Evolutionary conservation across 2,113 vertebrate species (phyloP), one percentile per base, ranked within the genome.

Genomic region (Xerus inauris): DNA sequence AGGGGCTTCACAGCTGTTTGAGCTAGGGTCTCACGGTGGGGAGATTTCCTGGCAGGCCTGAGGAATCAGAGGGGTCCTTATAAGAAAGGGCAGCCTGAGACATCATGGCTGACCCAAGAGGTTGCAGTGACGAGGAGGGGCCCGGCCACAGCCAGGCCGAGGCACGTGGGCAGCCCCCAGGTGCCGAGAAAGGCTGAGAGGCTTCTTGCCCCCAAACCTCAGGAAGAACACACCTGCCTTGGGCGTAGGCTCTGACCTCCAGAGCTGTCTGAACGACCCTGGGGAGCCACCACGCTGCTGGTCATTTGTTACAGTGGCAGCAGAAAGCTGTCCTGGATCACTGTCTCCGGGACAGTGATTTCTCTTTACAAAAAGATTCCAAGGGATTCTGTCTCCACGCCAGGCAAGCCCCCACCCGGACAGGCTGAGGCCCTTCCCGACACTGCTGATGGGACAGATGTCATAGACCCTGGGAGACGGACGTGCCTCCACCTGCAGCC

Each of bases 221-320:
- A 20, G 32, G 38, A 22, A 20, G n/a, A 22, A 6, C 3, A 0
- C 69, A 11, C n/a, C 35, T 40, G 69, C 71, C 71, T 0, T 2
- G 64, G 30, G 30, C 1, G 24, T 11, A 32, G 28, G 28, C 64
- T 32, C 12, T 1, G 0, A 2, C 38, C 80, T 80, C 80, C 54
- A 30, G n/a, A 26, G 38, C 57, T 80, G 47, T 28, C n/a, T 16
- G 54, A 20, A 24, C 8, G 8, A 22, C 20, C 19, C 20, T 1
- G 54, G 8, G 3, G 19, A 24, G 49, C 49, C 35, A 38, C 77
- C 20, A 4, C 1, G 12, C 22, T n/a, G 35, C 20, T 32, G 22
- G 8, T 5, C 16, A 2, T 22, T 64, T 30, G 28, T 42, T 4
- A 32, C 73, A 47, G 76, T 19, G 6, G 32, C 49, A 10, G 2